Base-by-base conservation (phyloP, 2,113 vertebrate species). In the Sinocyclocheilus anshuiensis region DNA sequence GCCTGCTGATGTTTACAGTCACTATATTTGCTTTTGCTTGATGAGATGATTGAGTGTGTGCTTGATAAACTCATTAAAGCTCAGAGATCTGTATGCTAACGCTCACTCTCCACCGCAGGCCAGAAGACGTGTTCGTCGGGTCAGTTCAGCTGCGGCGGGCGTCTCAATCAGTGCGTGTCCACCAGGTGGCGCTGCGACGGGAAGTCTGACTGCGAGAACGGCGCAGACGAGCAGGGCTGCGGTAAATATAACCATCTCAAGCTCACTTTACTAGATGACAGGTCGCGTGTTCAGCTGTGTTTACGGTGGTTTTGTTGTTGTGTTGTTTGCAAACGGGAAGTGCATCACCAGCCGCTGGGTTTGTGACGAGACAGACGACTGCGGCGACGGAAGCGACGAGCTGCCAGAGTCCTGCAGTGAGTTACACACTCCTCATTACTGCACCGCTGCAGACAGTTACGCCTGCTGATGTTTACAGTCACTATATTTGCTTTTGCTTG, bases 321-420 rank as follows among this genome's bases (percentile, higher is more conserved):
- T 11, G 9, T 45, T 11, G n/a, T n/a, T n/a, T 61, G 88, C 33
- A 1, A 95, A 96, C 0, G 95, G 95, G 11, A 90, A 85, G 2
- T 98, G 97, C 83, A 89, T 98, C 85, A 90, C 94, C 12, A 87
- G 39, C 45, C 93, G 85, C 16, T 98, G 97, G 97, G 89, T 96
- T 1, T 98, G 97, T 15, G 97, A 98, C 5, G 94, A 93, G 6
- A 75, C 0, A 0, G 61, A 96, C 0, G 97, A 98, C 61, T 98
- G 97, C 77, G 86, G 78, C 0, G 97, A 98, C 0, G 93, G 92
- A 53, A 95, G 94, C 0, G 97, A 98, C 0, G 97, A 98, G 86
- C 91, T 92, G 0, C 69, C 42, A 0, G 89, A 89, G 26, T 91
- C 90, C 0, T 97, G 97, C 63, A 85, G 97, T 98, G 88, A 93